Evolutionary conservation across 1,140 invertebrate genomes (phyloP), one percentile per base, ranked within the genome.

Genomic region (Adelges cooleyi): DNA sequence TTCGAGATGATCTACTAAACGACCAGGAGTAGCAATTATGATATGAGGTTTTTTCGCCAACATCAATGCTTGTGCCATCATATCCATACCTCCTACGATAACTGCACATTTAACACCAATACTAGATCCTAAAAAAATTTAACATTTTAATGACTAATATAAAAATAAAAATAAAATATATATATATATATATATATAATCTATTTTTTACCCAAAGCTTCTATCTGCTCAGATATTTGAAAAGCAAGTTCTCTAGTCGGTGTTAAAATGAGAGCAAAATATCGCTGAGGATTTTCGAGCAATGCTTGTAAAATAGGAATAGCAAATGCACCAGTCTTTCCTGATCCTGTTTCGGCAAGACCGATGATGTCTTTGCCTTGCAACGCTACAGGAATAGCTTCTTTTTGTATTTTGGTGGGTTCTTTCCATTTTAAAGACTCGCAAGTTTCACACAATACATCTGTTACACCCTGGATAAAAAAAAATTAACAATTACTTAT

Each of bases 81-180:
- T 97, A 73, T 98, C 94, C 82, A 98, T 95, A 3, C 96, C 96
- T 65, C 96, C 96, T 42, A 99, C 94, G 72, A 99, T 89, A 1
- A 97, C 93, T 68, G 85, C 91, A 80, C 87, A 90, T 81, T 96
- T 94, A 1, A 98, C 86, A 52, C 94, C 94, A 72, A 98, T 94
- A 67, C 78, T 80, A 18, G 86, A 77, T 72, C 84, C 86, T 85
- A 67, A 25, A 68, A 69, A 56, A 44, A 27, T 44, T 27, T 20
- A 53, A 38, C 20, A 6, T 33, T 33, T 33, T 6, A 33, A 33
- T 33, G 11, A 11, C 29, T 33, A 33, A 48, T 48, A 10, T 15
- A 3, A 50, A 50, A 15, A 50, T 25, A 25, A 40, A 10, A 8
- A 10, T 20, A 50, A 9, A 20, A 15, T 40, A n/a, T 10, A 40